Percentiles rank a stretch among this genome's conserved stretches.
Evolutionary conservation across 2,888 invertebrate species (phyloP).

Genomic region (Tetragonula carbonaria): DNA sequence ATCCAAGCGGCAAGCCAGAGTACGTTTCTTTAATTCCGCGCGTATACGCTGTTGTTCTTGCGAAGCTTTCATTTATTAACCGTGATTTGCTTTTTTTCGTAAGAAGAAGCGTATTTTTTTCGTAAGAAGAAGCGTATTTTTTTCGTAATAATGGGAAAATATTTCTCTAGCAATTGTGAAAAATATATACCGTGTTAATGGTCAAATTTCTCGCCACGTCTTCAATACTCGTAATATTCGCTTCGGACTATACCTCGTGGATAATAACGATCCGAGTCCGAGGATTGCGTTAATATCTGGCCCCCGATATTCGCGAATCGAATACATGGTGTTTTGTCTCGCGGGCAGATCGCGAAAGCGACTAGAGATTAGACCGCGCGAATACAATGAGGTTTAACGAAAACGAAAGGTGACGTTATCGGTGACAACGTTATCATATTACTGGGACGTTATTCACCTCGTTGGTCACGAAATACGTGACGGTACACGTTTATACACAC

Average conservation of each 20-base stretch:
- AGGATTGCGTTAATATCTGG: neutral
- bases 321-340: neutral
- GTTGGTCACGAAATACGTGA: conserved; percentile 54
- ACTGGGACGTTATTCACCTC: conserved; percentile 21
- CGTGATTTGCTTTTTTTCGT: neutral
- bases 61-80: neutral
- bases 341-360: conserved; percentile 15
- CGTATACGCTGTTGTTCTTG: neutral
- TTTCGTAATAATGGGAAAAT: neutral
- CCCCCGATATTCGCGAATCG: neutral
- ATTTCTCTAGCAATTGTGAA: neutral
- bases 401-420: conserved; percentile 52
- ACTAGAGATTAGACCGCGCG: conserved; percentile 39
- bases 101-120: neutral
- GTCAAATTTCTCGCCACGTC: no score
- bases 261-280: neutral
- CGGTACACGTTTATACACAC: conserved; percentile 29
- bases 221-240: neutral
- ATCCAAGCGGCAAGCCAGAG: no score
- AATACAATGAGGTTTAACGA: conserved; percentile 33
- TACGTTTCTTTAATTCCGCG: neutral
- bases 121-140: neutral
- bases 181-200: neutral
- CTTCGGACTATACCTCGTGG: neutral
- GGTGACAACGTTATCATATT: conserved; percentile 50